A percentile compares a stretch with the other conserved stretches of the same genome.
These are phyloP conservation scores for Andrena praecox DNA, from an alignment of 2,888 invertebrate genomes.

Conservation along the genomic window DNA sequence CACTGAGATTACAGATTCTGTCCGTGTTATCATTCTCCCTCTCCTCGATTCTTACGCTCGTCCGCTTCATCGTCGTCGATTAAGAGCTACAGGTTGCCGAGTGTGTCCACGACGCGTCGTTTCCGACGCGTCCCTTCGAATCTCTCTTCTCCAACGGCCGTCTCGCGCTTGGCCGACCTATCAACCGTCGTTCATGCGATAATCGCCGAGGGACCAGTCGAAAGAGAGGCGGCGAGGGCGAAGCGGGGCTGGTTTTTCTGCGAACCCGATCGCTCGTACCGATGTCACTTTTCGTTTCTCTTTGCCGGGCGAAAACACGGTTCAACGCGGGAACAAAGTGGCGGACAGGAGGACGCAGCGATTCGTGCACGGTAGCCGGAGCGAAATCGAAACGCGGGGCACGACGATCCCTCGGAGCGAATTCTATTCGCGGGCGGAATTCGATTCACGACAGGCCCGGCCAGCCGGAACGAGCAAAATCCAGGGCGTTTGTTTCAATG, in stretches of 20 bases:
- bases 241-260: neutral
- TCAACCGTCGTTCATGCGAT: constrained; percentile 22
- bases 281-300: constrained; percentile 31
- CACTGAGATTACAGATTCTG: constrained; percentile 76
- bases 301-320: constrained; percentile 1
- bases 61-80: constrained; percentile 55
- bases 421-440: constrained; percentile 74
- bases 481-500: constrained; percentile 71
- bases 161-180: constrained; percentile 39
- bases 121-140: neutral
- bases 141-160: constrained; percentile 14
- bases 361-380: constrained; percentile 32
- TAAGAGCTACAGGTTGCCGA: constrained; percentile 56
- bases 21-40: constrained; percentile 45
- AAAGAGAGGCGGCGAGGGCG: constrained; percentile 18
- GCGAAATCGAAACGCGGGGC: constrained; percentile 29
- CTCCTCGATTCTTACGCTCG: constrained; percentile 27
- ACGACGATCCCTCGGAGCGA: constrained; percentile 70
- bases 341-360: constrained; percentile 22
- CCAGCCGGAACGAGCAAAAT: constrained; percentile 73
- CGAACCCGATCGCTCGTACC: neutral
- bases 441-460: constrained; percentile 71
- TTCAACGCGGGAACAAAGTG: constrained; percentile 43
- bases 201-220: constrained; percentile 21
- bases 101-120: constrained; percentile 28